Percentiles rank a stretch among this genome's conserved stretches.
These are phyloP conservation scores for Athripsodes cinereus DNA, from an alignment of 2,888 invertebrate species.

Conservation along the genomic window DNA sequence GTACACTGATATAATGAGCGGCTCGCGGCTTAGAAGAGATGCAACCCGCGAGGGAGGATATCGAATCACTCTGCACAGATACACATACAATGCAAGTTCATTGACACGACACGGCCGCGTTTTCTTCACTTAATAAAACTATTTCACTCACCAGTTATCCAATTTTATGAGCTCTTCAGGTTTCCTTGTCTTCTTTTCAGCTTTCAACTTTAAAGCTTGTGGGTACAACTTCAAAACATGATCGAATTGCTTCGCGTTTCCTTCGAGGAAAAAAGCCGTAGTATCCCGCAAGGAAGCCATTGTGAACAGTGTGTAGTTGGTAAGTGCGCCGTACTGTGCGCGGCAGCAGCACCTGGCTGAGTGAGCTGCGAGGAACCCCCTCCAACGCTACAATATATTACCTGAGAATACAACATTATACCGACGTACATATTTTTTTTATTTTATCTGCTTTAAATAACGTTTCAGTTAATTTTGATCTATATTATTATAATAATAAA, in stretches of 20 bases:
- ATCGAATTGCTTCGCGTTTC: slow-evolving; percentile 79
- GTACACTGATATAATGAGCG: slow-evolving; percentile 53
- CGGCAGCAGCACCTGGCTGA: slow-evolving; percentile 53
- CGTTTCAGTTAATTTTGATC: no score
- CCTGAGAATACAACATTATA: not conserved
- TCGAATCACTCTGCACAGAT: slow-evolving; percentile 57
- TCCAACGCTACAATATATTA: not conserved
- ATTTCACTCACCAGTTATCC: slow-evolving; percentile 85
- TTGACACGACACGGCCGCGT: slow-evolving; percentile 56
- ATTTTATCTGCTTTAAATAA: no score
- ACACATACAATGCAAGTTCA: slow-evolving; percentile 56
- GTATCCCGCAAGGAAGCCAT: slow-evolving; percentile 86
- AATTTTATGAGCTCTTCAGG: slow-evolving; percentile 91
- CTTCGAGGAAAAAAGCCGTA: slow-evolving; percentile 89
- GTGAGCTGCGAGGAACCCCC: slow-evolving; percentile 9
- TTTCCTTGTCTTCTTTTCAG: slow-evolving; percentile 85
- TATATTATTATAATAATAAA: no score
- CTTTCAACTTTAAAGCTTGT: slow-evolving; percentile 84
- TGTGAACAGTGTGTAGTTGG: slow-evolving; percentile 58
- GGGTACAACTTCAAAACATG: slow-evolving; percentile 87
- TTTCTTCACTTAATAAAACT: slow-evolving; percentile 50
- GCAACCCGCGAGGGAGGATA: slow-evolving; percentile 61
- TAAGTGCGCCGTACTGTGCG: slow-evolving; percentile 54
- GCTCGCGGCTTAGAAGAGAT: slow-evolving; percentile 53
- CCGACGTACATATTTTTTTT: not conserved